phyloP scores from a whole-genome alignment of 2,888 invertebrate genomes.

The Pollenia griseotomentosa region DNA sequence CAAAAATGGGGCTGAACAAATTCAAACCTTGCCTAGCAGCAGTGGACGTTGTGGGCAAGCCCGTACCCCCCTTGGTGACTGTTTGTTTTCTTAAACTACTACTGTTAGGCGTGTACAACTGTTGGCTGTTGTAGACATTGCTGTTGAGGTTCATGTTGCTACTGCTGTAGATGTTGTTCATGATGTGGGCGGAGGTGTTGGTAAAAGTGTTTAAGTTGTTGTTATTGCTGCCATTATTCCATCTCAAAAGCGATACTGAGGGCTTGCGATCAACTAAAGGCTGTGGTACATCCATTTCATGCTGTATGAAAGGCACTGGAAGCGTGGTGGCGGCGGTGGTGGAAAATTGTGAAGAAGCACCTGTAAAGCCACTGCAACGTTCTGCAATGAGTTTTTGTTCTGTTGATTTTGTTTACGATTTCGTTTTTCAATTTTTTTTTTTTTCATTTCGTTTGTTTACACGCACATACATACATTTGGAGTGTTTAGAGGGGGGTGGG shows the following conservation, averaged over 20 bases:
- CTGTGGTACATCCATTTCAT: constrained; percentile 89
- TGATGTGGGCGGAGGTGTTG: constrained; percentile 13
- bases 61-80: constrained; percentile 67
- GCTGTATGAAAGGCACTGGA: constrained; percentile 85
- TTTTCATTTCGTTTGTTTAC: constrained; percentile 31
- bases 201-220: constrained; percentile 64
- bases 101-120: constrained; percentile 71
- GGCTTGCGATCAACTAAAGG: constrained; percentile 89
- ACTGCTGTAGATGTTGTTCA: constrained; percentile 56
- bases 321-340: constrained; percentile 81
- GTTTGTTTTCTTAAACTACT: constrained; percentile 73
- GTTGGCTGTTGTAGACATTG: constrained; percentile 72
- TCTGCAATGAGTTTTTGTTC: constrained; percentile 89
- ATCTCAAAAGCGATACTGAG: constrained; percentile 87
- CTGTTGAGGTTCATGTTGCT: constrained; percentile 46
- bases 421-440: not conserved
- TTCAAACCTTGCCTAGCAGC: constrained; percentile 86
- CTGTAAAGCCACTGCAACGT: constrained; percentile 89
- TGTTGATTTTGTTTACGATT: constrained; percentile 69
- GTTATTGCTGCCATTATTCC: constrained; percentile 80
- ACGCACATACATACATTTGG: constrained; percentile 21
- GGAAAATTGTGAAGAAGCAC: constrained; percentile 80
- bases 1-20: constrained; percentile 63
- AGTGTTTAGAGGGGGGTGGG: not conserved
- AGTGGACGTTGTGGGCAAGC: constrained; percentile 77